phyloP scores from a whole-genome alignment of 1,140 invertebrate genomes.

The Drosophila rhopaloa region DNA sequence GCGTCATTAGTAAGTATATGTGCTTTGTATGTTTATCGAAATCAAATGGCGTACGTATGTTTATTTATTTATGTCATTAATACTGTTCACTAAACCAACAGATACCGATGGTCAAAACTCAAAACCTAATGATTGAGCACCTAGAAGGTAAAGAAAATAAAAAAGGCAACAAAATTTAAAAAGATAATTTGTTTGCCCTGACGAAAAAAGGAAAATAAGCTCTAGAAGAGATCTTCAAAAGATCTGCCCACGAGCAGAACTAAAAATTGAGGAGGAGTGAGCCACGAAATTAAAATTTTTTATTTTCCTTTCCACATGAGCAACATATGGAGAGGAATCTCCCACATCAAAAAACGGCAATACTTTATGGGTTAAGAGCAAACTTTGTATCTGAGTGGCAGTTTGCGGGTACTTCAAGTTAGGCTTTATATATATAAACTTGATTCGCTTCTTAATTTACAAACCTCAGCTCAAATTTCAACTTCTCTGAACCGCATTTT shows the following conservation, averaged over 20 bases:
- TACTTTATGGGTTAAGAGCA: constrained; percentile 58
- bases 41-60: constrained; percentile 23
- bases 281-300: constrained; percentile 15
- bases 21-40: constrained; percentile 27
- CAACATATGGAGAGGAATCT: constrained; percentile 36
- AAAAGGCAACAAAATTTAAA: constrained; percentile 14
- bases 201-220: constrained; percentile 19
- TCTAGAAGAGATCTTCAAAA: constrained; percentile 35
- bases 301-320: constrained; percentile 53
- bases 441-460: constrained; percentile 61
- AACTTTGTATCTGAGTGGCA: not conserved
- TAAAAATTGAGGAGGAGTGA: constrained; percentile 8
- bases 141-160: constrained; percentile 30
- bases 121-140: constrained; percentile 39
- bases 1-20: constrained; percentile 28
- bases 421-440: constrained; percentile 31
- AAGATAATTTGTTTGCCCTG: constrained; percentile 21
- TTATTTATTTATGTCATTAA: constrained; percentile 48
- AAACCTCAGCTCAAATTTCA: constrained; percentile 59
- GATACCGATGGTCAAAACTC: constrained; percentile 8
- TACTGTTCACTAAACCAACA: constrained; percentile 20
- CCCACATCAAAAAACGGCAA: constrained; percentile 24
- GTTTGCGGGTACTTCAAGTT: constrained; percentile 47
- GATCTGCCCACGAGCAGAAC: constrained; percentile 34
- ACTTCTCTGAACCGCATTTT: constrained; percentile 67